Evolutionary conservation across 2,888 invertebrate species (phyloP).

Genomic region (Vandiemenella viatica): DNA sequence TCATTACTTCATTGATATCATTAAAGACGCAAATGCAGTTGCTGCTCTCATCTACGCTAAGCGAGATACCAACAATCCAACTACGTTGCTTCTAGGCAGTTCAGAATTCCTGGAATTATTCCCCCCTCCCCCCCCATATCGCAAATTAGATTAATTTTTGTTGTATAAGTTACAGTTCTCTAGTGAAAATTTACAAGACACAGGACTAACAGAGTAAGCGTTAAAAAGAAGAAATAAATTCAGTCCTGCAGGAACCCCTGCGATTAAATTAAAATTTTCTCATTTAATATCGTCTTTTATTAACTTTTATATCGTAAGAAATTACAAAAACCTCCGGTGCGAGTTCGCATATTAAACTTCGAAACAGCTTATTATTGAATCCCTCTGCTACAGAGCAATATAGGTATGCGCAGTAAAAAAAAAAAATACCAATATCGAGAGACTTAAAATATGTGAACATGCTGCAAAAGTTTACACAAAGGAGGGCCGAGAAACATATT

Average conservation of each 20-base stretch:
- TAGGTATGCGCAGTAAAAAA: not conserved
- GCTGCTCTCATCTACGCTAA: too few relatives aligned
- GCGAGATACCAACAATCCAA: too few relatives aligned
- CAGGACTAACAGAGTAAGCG: not conserved
- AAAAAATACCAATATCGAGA: not conserved
- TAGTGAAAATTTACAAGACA: too few relatives aligned
- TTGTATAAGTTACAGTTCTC: too few relatives aligned
- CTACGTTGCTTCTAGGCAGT: too few relatives aligned
- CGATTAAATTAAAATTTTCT: not conserved
- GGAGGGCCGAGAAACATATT: too few relatives aligned
- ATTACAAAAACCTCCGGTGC: not conserved
- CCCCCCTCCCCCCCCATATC: too few relatives aligned
- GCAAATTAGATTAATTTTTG: too few relatives aligned
- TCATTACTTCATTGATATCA: too few relatives aligned
- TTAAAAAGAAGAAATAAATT: not conserved
- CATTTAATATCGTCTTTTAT: not conserved
- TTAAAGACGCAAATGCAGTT: too few relatives aligned
- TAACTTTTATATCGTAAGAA: not conserved
- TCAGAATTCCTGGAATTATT: too few relatives aligned
- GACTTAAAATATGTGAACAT: not conserved
- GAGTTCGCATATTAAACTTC: not conserved
- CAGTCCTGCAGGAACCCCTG: not conserved
- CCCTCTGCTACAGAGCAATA: not conserved
- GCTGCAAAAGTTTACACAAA: not conserved
- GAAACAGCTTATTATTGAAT: not conserved